Evolutionary conservation across 2,113 vertebrate genomes (phyloP), one percentile per base, ranked within the genome.

Genomic region (Antennarius striatus): DNA sequence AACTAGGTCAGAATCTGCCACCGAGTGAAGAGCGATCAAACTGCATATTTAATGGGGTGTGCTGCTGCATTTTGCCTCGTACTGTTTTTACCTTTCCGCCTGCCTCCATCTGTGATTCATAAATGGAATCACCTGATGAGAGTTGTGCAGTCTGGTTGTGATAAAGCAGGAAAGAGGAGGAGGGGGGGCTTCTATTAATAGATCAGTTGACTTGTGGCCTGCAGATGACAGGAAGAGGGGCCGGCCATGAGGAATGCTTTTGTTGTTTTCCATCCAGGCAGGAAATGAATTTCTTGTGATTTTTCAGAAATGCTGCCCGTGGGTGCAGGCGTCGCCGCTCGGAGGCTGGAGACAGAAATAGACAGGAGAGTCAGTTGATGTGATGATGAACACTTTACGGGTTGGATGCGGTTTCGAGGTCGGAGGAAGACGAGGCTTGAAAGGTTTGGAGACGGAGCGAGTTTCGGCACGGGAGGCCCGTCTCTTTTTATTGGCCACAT

Each of bases 141-240:
- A 89, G 86, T 89, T 7, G 32, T 36, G 32, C 4, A 90, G 89
- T 92, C 93, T 80, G 90, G 90, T 77, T 93, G 91, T 91, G 91
- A 93, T 94, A 92, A 94, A 80, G 77, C 47, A 45, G 48, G 15
- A 52, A 66, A 30, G 70, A 47, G 61, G 55, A 63, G 48, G 52
- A 43, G 39, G 54, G 12, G 42, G 11, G 11, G 5, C 10, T 65
- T 68, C 86, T 92, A 92, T 86, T 92, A 90, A 90, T 92, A 92
- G 88, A 80, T 29, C 86, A 82, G 89, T 87, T 89, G 80, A 93
- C 93, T 95, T 95, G 94, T 96, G 93, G 94, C 89, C 92, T 87
- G 93, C 94, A 98, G 95, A 97, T 96, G 96, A 96, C 96, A 96
- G 95, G 94, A 96, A 95, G 93, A 57, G 71, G 29, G 66, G 86